Conservation (phyloP, 1,140 invertebrate genomes). For the Polypedilum pembai region DNA sequence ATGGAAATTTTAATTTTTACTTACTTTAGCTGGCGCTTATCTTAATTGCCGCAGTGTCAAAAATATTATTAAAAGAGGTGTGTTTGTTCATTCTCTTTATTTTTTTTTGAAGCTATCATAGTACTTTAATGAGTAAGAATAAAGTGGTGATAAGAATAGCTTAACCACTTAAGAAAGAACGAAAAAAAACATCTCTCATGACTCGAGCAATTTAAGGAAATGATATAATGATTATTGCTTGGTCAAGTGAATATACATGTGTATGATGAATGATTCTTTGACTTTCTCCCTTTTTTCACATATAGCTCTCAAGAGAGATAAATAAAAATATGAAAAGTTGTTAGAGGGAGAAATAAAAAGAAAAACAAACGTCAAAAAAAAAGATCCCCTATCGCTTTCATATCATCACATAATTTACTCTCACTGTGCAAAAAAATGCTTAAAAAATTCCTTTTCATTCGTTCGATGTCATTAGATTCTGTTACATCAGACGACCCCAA, state of each 20-base stretch:
- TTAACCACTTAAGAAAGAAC: too few relatives aligned
- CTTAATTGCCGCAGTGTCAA: slow-evolving; percentile 23
- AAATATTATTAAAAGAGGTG: slow-evolving; percentile 24
- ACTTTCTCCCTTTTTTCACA: not conserved
- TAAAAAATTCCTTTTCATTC: not conserved
- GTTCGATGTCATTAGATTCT: not conserved
- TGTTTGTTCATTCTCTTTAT: not conserved
- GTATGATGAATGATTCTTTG: not conserved
- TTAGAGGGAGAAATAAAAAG: not conserved
- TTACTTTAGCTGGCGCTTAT: not conserved
- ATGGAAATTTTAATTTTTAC: not conserved
- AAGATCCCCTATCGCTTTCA: not conserved
- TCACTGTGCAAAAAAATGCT: too few relatives aligned
- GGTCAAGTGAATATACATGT: not conserved
- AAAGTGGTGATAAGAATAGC: not conserved
- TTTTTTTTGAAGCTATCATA: not conserved
- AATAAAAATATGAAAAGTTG: too few relatives aligned
- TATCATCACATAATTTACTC: slow-evolving; percentile 5
- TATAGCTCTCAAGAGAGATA: not conserved
- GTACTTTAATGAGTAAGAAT: too few relatives aligned
- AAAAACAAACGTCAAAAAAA: not conserved
- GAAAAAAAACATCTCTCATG: too few relatives aligned
- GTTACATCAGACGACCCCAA: not conserved
- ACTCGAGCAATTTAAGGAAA: too few relatives aligned
- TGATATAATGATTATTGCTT: not conserved